Evolutionary conservation across 2,113 vertebrate genomes (phyloP), one percentile per base, ranked within the genome.

Genomic region (Epinephelus lanceolatus): DNA sequence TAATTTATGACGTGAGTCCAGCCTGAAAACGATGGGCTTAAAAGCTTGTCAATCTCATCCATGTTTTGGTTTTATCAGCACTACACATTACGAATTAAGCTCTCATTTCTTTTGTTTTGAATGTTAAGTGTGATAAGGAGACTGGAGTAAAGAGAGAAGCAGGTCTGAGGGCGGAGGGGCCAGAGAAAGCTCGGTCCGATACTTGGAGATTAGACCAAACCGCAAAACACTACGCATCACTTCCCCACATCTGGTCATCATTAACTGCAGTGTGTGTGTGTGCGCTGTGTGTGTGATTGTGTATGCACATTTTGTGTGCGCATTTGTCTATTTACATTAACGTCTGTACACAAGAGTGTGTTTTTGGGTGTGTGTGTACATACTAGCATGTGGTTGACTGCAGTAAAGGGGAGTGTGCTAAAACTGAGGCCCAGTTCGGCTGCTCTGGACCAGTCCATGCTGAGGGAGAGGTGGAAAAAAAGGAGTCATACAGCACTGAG

Each of bases 381-480:
- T 82, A 19, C 52, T 53, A 67, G 63, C 81, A 51, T 82, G 63
- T 59, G 60, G 81, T 55, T 79, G 71, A 87, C 33, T 77, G 78
- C 71, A 85, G 71, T 68, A 83, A 79, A 90, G 83, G 42, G 87
- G 84, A 74, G 80, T 78, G 37, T 78, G 47, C 63, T 76, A 53
- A 76, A 23, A 0, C 61, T 72, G 71, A 79, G 83, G 81, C 87
- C 86, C 71, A 68, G 60, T 77, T 79, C 82, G 63, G 82, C 69
- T 81, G 71, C 75, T 74, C 59, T 81, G 84, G 89, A 84, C 72
- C 61, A 17, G 71, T 59, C 59, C 76, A 27, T 40, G 74, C 67
- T 75, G 75, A 71, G 72, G 83, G 67, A 87, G 73, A 70, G 73
- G 76, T 90, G 92, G 93, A 91, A 93, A 92, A 90, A 92, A 71